Evolutionary conservation across 2,797 vertebrate species (phyloP).

Genomic region (Hippocampus kuda): DNA sequence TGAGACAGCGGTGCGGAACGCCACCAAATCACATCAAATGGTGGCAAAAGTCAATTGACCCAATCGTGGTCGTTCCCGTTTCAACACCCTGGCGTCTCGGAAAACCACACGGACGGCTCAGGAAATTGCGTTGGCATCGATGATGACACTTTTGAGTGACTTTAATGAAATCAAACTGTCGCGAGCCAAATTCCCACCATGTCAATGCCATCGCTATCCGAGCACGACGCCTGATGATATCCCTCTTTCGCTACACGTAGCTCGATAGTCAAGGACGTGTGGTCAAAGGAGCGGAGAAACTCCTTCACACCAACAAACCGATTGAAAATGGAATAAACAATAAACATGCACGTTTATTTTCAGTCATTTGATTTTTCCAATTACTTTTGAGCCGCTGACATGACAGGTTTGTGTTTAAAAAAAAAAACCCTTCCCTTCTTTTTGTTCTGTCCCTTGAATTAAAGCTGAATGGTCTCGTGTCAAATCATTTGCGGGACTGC

Average conservation of each 20-base stretch:
- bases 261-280: background rate
- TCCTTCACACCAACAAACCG: no score
- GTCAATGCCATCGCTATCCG: background rate
- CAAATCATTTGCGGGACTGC: background rate
- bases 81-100: conserved; percentile 2
- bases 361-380: background rate
- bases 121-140: background rate
- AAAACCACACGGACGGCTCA: conserved; percentile 4
- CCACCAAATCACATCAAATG: conserved; percentile 2
- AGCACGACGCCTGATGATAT: background rate
- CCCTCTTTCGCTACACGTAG: background rate
- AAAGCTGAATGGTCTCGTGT: background rate
- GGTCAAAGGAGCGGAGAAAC: no score
- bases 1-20: background rate
- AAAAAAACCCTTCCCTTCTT: conserved; percentile 10
- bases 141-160: background rate
- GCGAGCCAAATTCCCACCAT: background rate
- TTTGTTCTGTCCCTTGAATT: background rate
- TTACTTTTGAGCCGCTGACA: background rate
- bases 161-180: background rate
- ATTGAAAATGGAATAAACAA: background rate
- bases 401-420: conserved; percentile 7
- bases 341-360: background rate
- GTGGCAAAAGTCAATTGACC: background rate
- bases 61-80: conserved; percentile 20